phyloP scores from a whole-genome alignment of 2,113 vertebrate species.

The Sus scrofa region T2T-Sscrofa CM000820.6:34053001-34053500 shows the following conservation, averaged over 20 bases:
- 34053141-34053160: neutral
- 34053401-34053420: neutral
- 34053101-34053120: neutral
- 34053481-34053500: neutral
- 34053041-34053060: conserved; percentile 21
- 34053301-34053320: neutral
- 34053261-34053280: neutral
- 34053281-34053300: neutral
- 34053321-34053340: neutral
- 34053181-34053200: neutral
- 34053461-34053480: neutral
- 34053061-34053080: neutral
- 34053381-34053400: neutral
- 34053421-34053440: neutral
- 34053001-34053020: neutral
- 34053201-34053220: neutral
- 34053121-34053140: neutral
- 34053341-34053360: neutral
- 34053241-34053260: neutral
- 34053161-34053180: neutral
- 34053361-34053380: neutral
- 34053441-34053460: neutral
- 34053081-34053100: neutral
- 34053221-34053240: neutral
- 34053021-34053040: neutral